Evolutionary conservation across 2,888 invertebrate species (phyloP), one percentile per base, ranked within the genome.

Genomic region (Mongoloraphidia duomilia): DNA sequence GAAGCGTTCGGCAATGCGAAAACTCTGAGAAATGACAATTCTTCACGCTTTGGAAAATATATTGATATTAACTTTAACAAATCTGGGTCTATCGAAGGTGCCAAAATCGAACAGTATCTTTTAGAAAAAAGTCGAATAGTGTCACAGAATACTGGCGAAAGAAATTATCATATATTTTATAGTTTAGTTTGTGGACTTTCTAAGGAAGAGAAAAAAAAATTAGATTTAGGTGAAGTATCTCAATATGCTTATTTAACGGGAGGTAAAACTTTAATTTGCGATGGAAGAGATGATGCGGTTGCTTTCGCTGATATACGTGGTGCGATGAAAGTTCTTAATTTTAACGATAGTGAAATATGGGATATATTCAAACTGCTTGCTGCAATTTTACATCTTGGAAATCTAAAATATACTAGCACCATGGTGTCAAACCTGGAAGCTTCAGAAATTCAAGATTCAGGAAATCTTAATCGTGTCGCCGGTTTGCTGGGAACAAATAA

Each of bases 1-100:
- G 95, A 96, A 77, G 95, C 95, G 1, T 96, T 96, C 63, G 95
- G 95, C 49, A 96, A 96, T 69, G 94, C 95, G 0, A 94, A 93
- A 72, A 96, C 95, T 0, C 84, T 93, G 10, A 76, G 89, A 47
- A 96, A 96, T 63, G 94, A 96, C 65, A 96, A 96, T 67, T 95
- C 95, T 0, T 94, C 94, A 13, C 76, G 96, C 54, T 96, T 96
- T 61, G 95, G 95, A 47, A 95, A 95, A 69, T 96, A 93, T 65
- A 90, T 93, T 44, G 90, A 92, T 62, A 86, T 93, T 53, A 81
- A 85, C 60, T 94, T 63, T 53, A 88, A 82, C 61, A 74, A 75
- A 53, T 74, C 77, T 53, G 94, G 94, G 8, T 76, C 78, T 1
- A 95, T 97, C 55, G 89, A 92, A 69, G 94, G 94, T 0, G 95